A percentile compares a stretch with the other conserved stretches of the same genome.
phyloP scores from a whole-genome alignment of 2,113 vertebrate species.

The Bufo bufo region DNA sequence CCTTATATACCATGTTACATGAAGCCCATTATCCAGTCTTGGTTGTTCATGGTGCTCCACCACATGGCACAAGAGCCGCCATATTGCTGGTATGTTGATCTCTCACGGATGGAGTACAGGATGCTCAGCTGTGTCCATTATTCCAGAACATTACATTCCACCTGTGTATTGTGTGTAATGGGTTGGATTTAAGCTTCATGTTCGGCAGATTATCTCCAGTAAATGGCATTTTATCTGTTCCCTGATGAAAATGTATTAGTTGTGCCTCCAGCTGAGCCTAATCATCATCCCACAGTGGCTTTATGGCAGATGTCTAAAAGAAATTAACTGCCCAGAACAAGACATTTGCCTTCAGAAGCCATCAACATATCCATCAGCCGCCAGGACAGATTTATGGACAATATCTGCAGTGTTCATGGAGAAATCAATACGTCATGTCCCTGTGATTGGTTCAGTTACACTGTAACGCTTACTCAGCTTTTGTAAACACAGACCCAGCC shows the following conservation, averaged over 20 bases:
- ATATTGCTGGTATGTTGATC: background rate
- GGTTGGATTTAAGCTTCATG: background rate
- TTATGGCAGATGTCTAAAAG: background rate
- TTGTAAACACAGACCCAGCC: background rate
- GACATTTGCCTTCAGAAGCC: background rate
- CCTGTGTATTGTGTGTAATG: background rate
- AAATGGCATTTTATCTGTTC: background rate
- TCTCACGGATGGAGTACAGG: background rate
- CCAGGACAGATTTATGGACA: background rate
- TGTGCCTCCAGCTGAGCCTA: background rate
- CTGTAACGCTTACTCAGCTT: background rate
- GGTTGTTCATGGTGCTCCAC: background rate
- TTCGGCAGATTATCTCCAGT: background rate
- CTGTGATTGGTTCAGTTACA: no score
- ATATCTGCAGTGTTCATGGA: background rate
- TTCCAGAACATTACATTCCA: background rate
- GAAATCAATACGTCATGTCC: no score
- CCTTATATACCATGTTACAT: background rate
- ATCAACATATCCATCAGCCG: background rate
- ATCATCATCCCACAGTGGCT: background rate
- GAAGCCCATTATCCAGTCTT: background rate
- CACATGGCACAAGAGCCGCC: background rate
- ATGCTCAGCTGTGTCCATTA: background rate
- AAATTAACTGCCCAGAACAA: background rate
- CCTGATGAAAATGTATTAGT: background rate